Conservation (phyloP, 2,113 vertebrate species). For the Piprites chloris region DNA sequence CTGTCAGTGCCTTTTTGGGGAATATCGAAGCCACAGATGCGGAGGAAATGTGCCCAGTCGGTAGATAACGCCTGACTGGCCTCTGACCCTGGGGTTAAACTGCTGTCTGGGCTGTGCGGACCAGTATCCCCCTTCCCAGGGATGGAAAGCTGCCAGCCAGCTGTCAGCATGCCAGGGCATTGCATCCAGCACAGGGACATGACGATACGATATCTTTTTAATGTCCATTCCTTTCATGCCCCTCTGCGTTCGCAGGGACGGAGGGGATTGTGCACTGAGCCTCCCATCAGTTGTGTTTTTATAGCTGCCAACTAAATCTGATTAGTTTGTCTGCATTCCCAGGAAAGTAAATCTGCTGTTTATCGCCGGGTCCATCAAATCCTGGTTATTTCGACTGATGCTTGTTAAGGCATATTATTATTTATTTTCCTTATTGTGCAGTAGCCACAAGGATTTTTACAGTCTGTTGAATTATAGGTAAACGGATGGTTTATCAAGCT, state of each 20-base stretch:
- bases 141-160: constrained; percentile 76
- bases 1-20: constrained; percentile 36
- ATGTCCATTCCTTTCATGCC: neutral
- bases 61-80: constrained; percentile 85
- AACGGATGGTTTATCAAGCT: constrained; percentile 34
- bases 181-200: neutral
- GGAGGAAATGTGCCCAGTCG: constrained; percentile 68
- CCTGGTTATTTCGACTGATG: neutral
- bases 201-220: neutral
- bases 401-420: constrained; percentile 49
- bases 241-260: neutral
- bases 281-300: constrained; percentile 16
- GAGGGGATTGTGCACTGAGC: neutral
- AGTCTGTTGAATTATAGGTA: constrained; percentile 48
- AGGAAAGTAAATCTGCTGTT: neutral
- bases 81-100: constrained; percentile 84
- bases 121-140: constrained; percentile 75
- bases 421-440: constrained; percentile 41
- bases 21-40: constrained; percentile 33
- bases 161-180: constrained; percentile 26
- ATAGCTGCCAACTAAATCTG: constrained; percentile 57
- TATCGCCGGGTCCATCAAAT: neutral
- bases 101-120: constrained; percentile 79
- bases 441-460: constrained; percentile 47
- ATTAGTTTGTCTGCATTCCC: constrained; percentile 42